Evolutionary conservation across 2,113 vertebrate genomes (phyloP), one percentile per base, ranked within the genome.

Genomic region (Entosphenus tridentatus): DNA sequence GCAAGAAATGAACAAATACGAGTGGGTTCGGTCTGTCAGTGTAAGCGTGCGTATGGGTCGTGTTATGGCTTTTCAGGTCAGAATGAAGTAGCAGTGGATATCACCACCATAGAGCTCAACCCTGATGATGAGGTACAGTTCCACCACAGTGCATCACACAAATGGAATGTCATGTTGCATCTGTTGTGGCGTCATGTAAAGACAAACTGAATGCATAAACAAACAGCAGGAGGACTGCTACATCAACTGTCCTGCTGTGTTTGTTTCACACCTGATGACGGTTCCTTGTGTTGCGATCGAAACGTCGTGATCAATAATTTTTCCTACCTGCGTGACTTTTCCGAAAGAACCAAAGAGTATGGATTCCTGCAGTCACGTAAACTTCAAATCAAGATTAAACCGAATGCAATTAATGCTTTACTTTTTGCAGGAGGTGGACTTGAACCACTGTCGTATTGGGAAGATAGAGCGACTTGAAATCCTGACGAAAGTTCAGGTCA

Each of bases 381-480:
- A 56, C 56, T 57, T 59, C 12, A 70, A 57, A 54, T 11, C n/a
- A 9, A 11, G 10, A 12, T 70, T 57, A 14, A 58, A 39, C 16
- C n/a, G 14, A 7, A 39, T 11, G 55, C 58, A 8, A 39, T 10
- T 14, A 54, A 11, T 14, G 57, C 10, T 9, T 73, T 56, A 69
- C 59, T 73, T 71, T 57, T 74, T 82, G 56, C 73, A 98, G 93
- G 92, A 98, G 71, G 84, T 98, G 71, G 93, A 98, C 77, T 80
- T 98, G 73, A 91, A 96, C 78, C 92, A 98, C 72, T 93, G 86
- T 76, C 85, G 89, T 72, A 97, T 98, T 76, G 91, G 92, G 70
- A 96, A 86, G 73, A 95, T 98, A 57, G 89, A 95, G 78, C 90
- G 93, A 12, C 82, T 98, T 71, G 89, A 93, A 70, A 87, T 96